Evolutionary conservation across 2,888 invertebrate genomes (phyloP).

Genomic region (Zygaena filipendulae): DNA sequence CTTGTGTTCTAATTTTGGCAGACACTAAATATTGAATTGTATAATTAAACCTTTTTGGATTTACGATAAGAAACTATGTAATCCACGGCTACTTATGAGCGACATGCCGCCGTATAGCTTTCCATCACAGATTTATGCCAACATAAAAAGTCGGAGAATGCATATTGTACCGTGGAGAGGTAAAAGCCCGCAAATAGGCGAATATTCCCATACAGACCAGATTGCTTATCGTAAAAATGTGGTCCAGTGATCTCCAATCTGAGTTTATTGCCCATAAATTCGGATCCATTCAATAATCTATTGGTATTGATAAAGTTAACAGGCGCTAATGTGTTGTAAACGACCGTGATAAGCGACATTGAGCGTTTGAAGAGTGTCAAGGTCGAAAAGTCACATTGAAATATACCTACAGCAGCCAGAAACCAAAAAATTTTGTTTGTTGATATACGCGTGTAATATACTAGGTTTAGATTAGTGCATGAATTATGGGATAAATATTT

Average conservation of each 20-base stretch:
- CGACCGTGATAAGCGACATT: constrained; percentile 22
- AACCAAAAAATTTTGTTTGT: too few relatives aligned
- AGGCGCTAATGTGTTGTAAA: constrained; percentile 35
- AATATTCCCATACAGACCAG: constrained; percentile 36
- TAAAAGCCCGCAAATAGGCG: constrained; percentile 37
- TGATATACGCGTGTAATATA: too few relatives aligned
- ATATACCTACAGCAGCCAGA: constrained; percentile 16
- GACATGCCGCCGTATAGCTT: constrained; percentile 34
- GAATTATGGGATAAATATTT: too few relatives aligned
- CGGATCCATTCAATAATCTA: constrained; percentile 48
- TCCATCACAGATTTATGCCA: constrained; percentile 50
- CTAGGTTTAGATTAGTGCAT: too few relatives aligned
- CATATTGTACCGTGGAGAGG: constrained; percentile 42
- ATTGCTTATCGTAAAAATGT: constrained; percentile 61
- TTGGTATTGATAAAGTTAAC: constrained; percentile 50
- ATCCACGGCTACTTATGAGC: constrained; percentile 25
- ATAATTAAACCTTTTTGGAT: too few relatives aligned
- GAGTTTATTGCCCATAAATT: constrained; percentile 53
- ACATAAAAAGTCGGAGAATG: constrained; percentile 57
- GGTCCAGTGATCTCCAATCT: constrained; percentile 62
- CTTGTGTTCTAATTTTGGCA: too few relatives aligned
- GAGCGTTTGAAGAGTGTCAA: constrained; percentile 23
- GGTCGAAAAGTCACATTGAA: constrained; percentile 9
- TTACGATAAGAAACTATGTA: too few relatives aligned
- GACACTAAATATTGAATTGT: too few relatives aligned